phyloP scores from a whole-genome alignment of 2,113 vertebrate genomes.

The Tautogolabrus adspersus region DNA sequence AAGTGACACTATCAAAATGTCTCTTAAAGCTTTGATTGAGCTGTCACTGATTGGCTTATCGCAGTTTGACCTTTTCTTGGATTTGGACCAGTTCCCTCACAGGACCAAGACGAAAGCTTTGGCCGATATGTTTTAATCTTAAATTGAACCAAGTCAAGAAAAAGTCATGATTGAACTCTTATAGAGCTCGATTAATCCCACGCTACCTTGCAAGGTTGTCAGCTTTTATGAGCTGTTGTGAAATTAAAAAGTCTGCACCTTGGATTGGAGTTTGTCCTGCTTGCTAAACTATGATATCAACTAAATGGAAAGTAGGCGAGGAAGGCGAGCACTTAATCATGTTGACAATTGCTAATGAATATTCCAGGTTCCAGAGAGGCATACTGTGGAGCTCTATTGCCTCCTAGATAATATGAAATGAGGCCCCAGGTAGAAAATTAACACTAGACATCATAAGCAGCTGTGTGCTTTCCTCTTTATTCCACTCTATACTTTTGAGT shows the following conservation, averaged over 20 bases:
- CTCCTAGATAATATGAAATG: conserved; percentile 21
- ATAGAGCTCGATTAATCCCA: conserved; percentile 22
- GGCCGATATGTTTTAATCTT: not conserved
- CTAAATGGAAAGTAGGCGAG: conserved; percentile 37
- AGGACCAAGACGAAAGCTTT: not conserved
- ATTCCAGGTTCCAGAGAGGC: conserved; percentile 39
- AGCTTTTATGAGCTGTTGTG: conserved; percentile 47
- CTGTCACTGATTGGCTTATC: not conserved
- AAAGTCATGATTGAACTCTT: conserved; percentile 22
- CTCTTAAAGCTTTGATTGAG: not conserved
- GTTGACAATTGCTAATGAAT: conserved; percentile 67
- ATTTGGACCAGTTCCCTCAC: not conserved
- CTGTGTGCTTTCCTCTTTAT: conserved; percentile 22
- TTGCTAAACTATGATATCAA: conserved; percentile 49
- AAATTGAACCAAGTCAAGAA: conserved; percentile 1
- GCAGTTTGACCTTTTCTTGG: conserved; percentile 28
- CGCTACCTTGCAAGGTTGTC: conserved; percentile 14
- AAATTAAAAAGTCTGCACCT: conserved; percentile 42
- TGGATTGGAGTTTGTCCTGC: conserved; percentile 24
- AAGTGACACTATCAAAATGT: not conserved
- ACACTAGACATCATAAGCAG: conserved; percentile 7
- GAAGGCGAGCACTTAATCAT: conserved; percentile 54
- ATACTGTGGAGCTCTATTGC: conserved; percentile 5
- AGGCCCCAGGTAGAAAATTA: conserved; percentile 36
- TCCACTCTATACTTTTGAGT: conserved; percentile 8